phyloP scores from a whole-genome alignment of 2,113 vertebrate species.

The Ceuthmochares aereus region DNA sequence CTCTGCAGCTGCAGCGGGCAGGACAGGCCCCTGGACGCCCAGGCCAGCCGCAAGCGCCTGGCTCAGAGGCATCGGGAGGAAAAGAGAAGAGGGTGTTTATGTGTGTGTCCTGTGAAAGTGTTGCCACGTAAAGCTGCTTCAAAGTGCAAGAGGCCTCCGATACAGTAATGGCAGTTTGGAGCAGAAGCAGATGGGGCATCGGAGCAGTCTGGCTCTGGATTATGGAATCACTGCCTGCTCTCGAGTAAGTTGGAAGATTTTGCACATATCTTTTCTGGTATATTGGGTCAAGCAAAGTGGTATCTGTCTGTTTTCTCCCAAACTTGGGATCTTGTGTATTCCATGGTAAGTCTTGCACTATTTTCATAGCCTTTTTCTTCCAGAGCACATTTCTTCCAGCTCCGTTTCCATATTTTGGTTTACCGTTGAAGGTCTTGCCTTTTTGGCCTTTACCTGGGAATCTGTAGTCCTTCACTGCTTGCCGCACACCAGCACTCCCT shows the following conservation, averaged over 20 bases:
- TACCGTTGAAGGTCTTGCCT: conserved; percentile 66
- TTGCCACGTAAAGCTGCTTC: conserved; percentile 69
- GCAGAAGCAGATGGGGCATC: conserved; percentile 51
- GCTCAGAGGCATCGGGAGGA: conserved; percentile 17
- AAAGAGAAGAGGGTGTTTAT: neutral
- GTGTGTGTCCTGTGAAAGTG: neutral
- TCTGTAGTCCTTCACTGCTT: conserved; percentile 78
- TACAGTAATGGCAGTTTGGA: neutral
- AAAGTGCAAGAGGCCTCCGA: conserved; percentile 64
- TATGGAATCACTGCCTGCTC: conserved; percentile 29
- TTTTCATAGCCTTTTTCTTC: conserved; percentile 78
- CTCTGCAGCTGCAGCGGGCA: conserved; percentile 29
- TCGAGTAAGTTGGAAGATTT: conserved; percentile 43
- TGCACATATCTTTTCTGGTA: conserved; percentile 51
- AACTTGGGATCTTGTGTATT: conserved; percentile 86
- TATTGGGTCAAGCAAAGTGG: conserved; percentile 45
- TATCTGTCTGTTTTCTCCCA: conserved; percentile 21
- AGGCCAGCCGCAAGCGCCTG: neutral
- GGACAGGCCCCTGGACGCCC: neutral
- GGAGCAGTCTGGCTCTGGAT: conserved; percentile 46
- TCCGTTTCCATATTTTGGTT: conserved; percentile 45
- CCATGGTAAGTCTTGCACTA: conserved; percentile 89
- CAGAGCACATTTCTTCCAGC: conserved; percentile 75
- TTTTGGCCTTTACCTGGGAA: conserved; percentile 73
- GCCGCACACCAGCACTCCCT: conserved; percentile 32